These are phyloP conservation scores for Holothuria glaberrima DNA, from an alignment of 35 echinoderm and acorn worm genomes.

Conservation along the genomic window DNA sequence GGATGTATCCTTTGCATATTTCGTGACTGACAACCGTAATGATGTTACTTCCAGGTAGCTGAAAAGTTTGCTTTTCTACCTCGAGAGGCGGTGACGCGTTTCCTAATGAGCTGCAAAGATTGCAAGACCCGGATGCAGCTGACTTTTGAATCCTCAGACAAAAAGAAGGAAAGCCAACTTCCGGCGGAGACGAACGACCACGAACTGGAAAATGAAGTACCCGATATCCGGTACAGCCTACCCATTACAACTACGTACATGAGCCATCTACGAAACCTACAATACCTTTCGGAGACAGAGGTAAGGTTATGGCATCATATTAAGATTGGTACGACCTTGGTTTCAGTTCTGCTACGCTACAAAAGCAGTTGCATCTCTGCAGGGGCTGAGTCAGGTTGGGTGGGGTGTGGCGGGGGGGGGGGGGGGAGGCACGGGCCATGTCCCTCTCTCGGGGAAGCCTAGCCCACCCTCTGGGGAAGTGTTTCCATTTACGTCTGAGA, in stretches of 20 bases:
- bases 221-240: constrained; percentile 84
- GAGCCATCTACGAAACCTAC: constrained; percentile 84
- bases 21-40: background rate
- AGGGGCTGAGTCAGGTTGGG: too few species aligned
- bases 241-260: constrained; percentile 98
- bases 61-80: constrained; percentile 97
- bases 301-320: constrained; percentile 22
- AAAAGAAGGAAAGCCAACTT: constrained; percentile 38
- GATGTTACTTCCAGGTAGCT: constrained; percentile 73
- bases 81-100: constrained; percentile 92
- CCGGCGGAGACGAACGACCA: background rate
- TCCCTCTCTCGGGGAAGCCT: too few species aligned
- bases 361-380: too few species aligned
- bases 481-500: too few species aligned
- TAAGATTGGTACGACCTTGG: background rate
- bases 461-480: too few species aligned
- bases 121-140: constrained; percentile 98
- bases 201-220: constrained; percentile 39
- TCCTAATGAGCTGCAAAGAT: constrained; percentile 98
- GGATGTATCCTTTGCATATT: too few species aligned
- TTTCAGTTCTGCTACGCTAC: background rate
- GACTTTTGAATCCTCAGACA: constrained; percentile 66
- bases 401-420: too few species aligned
- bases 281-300: constrained; percentile 69
- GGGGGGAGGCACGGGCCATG: too few species aligned